Percentiles rank a stretch among this genome's conserved stretches.
Conservation (phyloP, 2,888 invertebrate species). For the Habroteleia sp. region DNA sequence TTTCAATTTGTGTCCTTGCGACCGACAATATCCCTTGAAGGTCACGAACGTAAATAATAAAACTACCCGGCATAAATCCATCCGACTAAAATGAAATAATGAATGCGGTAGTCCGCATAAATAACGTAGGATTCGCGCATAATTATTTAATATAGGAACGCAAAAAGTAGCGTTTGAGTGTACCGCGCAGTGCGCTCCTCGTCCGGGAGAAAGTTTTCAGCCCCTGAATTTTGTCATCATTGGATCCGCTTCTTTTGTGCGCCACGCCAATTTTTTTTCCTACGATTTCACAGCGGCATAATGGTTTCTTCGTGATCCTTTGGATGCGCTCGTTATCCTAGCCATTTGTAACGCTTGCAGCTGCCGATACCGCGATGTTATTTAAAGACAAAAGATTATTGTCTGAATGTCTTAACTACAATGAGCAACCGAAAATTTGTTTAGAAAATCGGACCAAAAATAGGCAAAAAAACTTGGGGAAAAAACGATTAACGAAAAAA, state of each 20-base stretch:
- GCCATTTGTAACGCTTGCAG: conserved; percentile 78
- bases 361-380: conserved; percentile 67
- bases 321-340: conserved; percentile 80
- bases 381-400: conserved; percentile 51
- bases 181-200: conserved; percentile 13
- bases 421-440: background rate
- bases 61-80: conserved; percentile 13
- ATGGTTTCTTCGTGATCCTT: conserved; percentile 78
- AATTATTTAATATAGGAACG: conserved; percentile 57
- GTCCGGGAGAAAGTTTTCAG: conserved; percentile 57
- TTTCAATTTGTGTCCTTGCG: too few species aligned
- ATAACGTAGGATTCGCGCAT: conserved; percentile 38
- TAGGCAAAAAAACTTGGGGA: background rate
- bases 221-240: conserved; percentile 74
- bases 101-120: conserved; percentile 13
- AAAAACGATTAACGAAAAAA: background rate
- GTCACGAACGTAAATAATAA: background rate
- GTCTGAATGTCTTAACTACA: conserved; percentile 16
- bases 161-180: conserved; percentile 16
- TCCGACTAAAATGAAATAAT: too few species aligned
- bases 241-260: conserved; percentile 71
- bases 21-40: background rate
- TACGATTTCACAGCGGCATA: conserved; percentile 75
- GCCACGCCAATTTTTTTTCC: conserved; percentile 67
- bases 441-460: background rate